A percentile compares a stretch with the other conserved stretches of the same genome.
These are phyloP conservation scores for Murina feae DNA, from an alignment of 2,113 vertebrate genomes.

Conservation along the genomic window DNA sequence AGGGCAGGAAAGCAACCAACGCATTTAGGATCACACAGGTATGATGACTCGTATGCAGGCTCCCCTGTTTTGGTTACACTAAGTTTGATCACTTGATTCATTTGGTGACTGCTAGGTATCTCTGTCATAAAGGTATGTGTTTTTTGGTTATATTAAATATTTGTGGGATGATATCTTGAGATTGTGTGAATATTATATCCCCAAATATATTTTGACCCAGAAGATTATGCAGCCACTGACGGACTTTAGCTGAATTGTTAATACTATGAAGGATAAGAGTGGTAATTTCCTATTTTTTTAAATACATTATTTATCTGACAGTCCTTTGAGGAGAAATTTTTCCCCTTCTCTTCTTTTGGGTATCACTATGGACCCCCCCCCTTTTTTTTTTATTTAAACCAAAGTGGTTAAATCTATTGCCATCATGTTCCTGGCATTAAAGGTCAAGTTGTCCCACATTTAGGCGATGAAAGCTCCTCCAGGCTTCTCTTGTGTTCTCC, in stretches of 20 bases:
- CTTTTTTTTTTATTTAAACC: not conserved
- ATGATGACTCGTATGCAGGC: not conserved
- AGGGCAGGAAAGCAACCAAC: not conserved
- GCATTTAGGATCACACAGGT: accelerated
- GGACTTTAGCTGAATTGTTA: not conserved
- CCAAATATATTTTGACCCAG: not conserved
- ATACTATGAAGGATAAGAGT: not conserved
- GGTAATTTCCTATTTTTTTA: not conserved
- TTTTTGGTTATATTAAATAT: not conserved
- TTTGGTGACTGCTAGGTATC: not conserved
- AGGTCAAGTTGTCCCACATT: not conserved
- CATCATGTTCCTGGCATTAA: not conserved
- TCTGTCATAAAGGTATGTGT: not conserved
- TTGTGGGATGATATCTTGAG: not conserved
- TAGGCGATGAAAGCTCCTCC: not conserved
- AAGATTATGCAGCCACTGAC: not conserved
- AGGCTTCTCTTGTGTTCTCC: not conserved
- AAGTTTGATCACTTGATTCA: not conserved
- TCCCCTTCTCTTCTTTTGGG: not conserved
- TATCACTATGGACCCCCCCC: not conserved
- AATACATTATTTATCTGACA: not conserved
- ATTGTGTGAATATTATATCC: not conserved
- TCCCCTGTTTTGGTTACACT: not conserved
- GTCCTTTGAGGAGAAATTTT: not conserved
- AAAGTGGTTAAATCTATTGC: not conserved